These are phyloP conservation scores for Seriola dumerili DNA, from an alignment of 2,113 vertebrate species.

Conservation along the genomic window DNA sequence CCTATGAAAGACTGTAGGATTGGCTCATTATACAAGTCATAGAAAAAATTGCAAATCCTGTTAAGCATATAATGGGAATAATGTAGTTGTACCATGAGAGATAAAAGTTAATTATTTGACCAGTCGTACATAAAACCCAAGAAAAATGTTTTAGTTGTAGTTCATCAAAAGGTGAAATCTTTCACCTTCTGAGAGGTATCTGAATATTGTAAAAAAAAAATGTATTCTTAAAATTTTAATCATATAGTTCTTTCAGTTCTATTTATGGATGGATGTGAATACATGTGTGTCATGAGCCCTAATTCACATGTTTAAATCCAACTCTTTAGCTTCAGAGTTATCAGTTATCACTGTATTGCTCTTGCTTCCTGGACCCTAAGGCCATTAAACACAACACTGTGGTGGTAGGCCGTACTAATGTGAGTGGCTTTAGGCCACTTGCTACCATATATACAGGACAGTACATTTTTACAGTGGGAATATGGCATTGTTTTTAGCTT, in stretches of 20 bases:
- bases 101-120: not conserved
- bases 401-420: not conserved
- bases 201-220: not conserved
- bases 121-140: not conserved
- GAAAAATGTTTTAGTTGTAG: not conserved
- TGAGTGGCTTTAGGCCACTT: slow-evolving; percentile 7
- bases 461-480: not conserved
- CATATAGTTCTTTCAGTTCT: not conserved
- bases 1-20: slow-evolving; percentile 24
- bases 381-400: slow-evolving; percentile 28
- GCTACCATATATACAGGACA: not conserved
- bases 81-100: not conserved
- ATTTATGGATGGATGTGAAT: not conserved
- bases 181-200: not conserved
- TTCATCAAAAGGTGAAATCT: not conserved
- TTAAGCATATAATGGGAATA: slow-evolving; percentile 2
- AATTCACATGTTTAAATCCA: not conserved
- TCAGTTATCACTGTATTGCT: not conserved
- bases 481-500: not conserved
- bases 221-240: not conserved
- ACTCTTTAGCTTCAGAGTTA: not conserved
- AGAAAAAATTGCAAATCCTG: slow-evolving; percentile 18
- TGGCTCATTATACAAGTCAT: slow-evolving; percentile 9
- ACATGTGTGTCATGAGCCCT: not conserved
- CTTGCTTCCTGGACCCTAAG: not conserved